Evolutionary conservation across 64 coral and sea anemone species (phyloP).

Genomic region (Astreopora myriophthalma): DNA sequence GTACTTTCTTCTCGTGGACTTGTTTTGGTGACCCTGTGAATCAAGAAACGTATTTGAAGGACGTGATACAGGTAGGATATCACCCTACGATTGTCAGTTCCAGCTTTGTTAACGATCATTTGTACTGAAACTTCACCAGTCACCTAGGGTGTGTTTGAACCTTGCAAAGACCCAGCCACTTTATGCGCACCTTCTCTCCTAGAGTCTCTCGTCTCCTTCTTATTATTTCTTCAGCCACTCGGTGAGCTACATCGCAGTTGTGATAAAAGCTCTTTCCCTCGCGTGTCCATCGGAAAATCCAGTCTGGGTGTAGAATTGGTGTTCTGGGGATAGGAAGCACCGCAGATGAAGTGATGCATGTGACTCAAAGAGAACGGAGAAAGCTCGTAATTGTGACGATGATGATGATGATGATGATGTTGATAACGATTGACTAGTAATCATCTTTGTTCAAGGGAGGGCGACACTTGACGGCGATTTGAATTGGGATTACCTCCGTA

Average conservation of each 20-base stretch:
- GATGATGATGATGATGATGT: neutral
- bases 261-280: slow-evolving; percentile 38
- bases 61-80: too few species aligned
- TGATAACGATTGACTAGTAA: neutral
- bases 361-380: neutral
- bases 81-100: too few species aligned
- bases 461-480: too few species aligned
- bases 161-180: neutral
- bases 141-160: too few species aligned
- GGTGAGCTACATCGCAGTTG: slow-evolving; percentile 36
- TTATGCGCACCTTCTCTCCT: slow-evolving; percentile 13
- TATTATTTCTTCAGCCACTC: slow-evolving; percentile 50
- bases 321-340: neutral
- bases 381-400: neutral
- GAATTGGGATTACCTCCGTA: too few species aligned
- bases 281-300: slow-evolving; percentile 48
- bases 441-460: too few species aligned
- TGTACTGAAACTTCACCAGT: too few species aligned
- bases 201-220: slow-evolving; percentile 25
- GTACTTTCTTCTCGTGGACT: neutral
- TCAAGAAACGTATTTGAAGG: neutral
- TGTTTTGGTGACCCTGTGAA: neutral
- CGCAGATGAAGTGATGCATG: neutral
- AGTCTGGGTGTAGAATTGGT: slow-evolving; percentile 62
- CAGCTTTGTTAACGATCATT: too few species aligned